Percentiles rank a stretch among this genome's conserved stretches.
Evolutionary conservation across 2,888 invertebrate genomes (phyloP).

Genomic region (Macrophya alboannulata): DNA sequence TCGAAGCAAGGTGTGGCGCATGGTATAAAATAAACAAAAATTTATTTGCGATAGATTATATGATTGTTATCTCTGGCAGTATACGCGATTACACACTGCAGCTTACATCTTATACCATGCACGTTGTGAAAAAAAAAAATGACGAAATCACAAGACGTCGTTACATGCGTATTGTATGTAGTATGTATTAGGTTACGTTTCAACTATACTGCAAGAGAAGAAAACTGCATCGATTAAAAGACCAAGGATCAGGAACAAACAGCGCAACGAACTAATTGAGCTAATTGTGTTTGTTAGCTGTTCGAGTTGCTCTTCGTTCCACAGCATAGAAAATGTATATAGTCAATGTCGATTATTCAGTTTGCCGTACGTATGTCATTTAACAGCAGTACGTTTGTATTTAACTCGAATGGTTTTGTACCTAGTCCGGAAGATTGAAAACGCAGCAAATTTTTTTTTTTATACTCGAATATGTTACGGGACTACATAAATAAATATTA

Average conservation of each 20-base stretch:
- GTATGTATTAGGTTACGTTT: not conserved
- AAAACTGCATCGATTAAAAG: constrained; percentile 51
- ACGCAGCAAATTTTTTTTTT: too few species aligned
- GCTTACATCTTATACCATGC: too few species aligned
- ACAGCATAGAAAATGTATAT: constrained; percentile 26
- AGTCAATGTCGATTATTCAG: constrained; percentile 15
- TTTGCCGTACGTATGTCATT: not conserved
- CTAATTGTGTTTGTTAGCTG: constrained; percentile 73
- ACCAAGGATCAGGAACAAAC: constrained; percentile 66
- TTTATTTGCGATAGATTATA: too few species aligned
- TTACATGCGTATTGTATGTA: not conserved
- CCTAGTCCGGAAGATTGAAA: too few species aligned
- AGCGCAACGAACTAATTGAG: constrained; percentile 70
- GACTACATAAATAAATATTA: too few species aligned
- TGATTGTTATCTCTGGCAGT: too few species aligned
- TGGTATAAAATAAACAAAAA: too few species aligned
- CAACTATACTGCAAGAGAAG: constrained; percentile 7
- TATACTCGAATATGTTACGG: too few species aligned
- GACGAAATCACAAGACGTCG: not conserved
- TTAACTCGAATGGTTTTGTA: not conserved
- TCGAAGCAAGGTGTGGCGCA: too few species aligned
- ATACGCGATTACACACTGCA: too few species aligned
- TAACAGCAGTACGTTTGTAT: not conserved
- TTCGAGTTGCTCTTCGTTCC: constrained; percentile 8
- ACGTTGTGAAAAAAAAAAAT: not conserved